Conservation (phyloP, 2,888 invertebrate genomes). For the Diploptera punctata region DNA sequence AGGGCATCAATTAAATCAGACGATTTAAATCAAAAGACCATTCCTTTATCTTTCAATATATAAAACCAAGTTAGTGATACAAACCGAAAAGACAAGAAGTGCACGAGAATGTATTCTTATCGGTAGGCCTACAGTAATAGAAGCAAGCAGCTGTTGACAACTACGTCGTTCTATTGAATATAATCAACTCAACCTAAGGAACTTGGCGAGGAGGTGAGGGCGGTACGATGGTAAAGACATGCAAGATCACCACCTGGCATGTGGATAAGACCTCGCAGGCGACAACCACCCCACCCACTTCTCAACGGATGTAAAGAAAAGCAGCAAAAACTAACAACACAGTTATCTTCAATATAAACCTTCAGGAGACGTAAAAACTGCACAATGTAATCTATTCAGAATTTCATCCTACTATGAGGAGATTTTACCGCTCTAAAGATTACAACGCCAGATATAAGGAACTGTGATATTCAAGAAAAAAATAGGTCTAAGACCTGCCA, state of each 20-base stretch:
- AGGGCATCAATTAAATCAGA: too few species aligned
- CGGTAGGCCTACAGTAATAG: constrained; percentile 1
- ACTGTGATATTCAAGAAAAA: not conserved
- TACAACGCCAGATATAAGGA: not conserved
- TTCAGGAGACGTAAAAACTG: not conserved
- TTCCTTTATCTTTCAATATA: not conserved
- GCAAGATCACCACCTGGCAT: constrained; percentile 17
- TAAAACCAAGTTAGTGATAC: not conserved
- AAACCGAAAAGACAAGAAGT: constrained; percentile 5
- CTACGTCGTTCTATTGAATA: not conserved
- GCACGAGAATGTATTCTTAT: constrained; percentile 4
- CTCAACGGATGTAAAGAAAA: not conserved
- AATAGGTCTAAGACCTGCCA: not conserved
- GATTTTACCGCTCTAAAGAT: not conserved
- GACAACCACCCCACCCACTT: not conserved
- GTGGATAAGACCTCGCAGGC: not conserved
- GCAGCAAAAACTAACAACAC: not conserved
- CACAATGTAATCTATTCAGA: not conserved
- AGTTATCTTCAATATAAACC: not conserved
- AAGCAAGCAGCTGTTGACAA: constrained; percentile 22
- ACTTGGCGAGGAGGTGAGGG: constrained; percentile 13
- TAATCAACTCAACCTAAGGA: too few species aligned
- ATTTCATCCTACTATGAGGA: too few species aligned
- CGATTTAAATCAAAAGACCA: not conserved
- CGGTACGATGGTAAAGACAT: not conserved